Evolutionary conservation across 2,113 vertebrate genomes (phyloP).

Genomic region (Xenus cinereus): DNA sequence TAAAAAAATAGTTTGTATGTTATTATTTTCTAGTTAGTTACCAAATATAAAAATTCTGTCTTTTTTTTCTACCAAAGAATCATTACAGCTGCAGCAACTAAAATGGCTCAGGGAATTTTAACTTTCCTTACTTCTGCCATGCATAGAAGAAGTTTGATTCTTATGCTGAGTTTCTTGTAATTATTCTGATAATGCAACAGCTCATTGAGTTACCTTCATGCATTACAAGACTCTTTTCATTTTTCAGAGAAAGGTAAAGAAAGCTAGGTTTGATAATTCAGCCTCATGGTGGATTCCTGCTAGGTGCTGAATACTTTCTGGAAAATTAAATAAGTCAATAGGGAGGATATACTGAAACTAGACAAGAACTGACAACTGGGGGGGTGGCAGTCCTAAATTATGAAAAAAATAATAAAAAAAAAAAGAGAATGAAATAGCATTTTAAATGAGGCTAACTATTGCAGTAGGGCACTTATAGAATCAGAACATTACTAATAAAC

Average conservation of each 20-base stretch:
- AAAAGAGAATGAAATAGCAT: neutral
- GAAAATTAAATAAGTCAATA: neutral
- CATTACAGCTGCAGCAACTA: neutral
- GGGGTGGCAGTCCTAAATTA: neutral
- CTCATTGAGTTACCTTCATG: neutral
- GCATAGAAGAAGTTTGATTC: neutral
- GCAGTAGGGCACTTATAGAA: neutral
- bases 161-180: neutral
- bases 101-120: neutral
- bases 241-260: neutral
- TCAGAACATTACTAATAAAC: neutral
- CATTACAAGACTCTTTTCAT: neutral
- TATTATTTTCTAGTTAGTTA: neutral
- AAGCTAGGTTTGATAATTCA: neutral
- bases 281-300: neutral
- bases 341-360: neutral
- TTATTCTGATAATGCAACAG: neutral
- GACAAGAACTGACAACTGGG: neutral
- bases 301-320: neutral
- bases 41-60: neutral
- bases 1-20: neutral
- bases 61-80: neutral
- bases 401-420: neutral
- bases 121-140: neutral
- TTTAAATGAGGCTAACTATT: neutral